Percentiles rank a stretch among this genome's conserved stretches.
These are phyloP conservation scores for Microcebus murinus DNA, from an alignment of 2,113 vertebrate genomes.

Conservation along the genomic window DNA sequence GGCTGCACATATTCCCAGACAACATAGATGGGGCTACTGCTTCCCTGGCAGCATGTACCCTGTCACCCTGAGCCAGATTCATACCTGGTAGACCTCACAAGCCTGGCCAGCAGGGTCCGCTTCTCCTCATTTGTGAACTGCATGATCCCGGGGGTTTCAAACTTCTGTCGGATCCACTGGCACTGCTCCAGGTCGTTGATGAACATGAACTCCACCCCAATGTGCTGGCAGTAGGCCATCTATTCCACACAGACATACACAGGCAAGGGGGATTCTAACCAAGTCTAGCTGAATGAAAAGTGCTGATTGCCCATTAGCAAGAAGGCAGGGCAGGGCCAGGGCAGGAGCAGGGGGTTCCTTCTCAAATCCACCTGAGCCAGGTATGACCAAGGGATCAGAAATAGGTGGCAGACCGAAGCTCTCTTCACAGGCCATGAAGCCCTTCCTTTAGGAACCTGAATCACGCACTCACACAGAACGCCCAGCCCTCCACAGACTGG, in stretches of 20 bases:
- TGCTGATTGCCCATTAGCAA: not conserved
- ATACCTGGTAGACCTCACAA: constrained; percentile 95
- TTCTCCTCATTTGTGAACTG: constrained; percentile 94
- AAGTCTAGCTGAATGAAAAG: not conserved
- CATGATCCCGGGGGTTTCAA: constrained; percentile 95
- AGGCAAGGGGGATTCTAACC: not conserved
- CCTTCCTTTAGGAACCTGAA: not conserved
- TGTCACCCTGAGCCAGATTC: not conserved
- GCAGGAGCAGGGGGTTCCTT: not conserved
- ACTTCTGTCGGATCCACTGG: constrained; percentile 96
- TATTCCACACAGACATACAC: constrained; percentile 60
- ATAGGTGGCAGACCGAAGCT: not conserved
- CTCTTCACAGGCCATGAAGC: not conserved
- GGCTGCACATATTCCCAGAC: not conserved
- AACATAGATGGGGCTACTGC: not conserved
- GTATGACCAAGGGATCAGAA: not conserved
- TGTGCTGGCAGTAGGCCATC: constrained; percentile 96
- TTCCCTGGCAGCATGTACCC: not conserved
- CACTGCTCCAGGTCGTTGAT: constrained; percentile 97
- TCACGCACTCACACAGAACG: not conserved
- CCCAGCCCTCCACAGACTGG: too few species aligned
- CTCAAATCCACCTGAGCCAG: not conserved
- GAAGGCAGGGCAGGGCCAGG: not conserved
- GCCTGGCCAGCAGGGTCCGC: constrained; percentile 91
- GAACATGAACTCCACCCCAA: constrained; percentile 98